A percentile compares a stretch with the other conserved stretches of the same genome.
Conservation (phyloP, 92 coral and sea anemone species). For the Paramuricea clavata region DNA sequence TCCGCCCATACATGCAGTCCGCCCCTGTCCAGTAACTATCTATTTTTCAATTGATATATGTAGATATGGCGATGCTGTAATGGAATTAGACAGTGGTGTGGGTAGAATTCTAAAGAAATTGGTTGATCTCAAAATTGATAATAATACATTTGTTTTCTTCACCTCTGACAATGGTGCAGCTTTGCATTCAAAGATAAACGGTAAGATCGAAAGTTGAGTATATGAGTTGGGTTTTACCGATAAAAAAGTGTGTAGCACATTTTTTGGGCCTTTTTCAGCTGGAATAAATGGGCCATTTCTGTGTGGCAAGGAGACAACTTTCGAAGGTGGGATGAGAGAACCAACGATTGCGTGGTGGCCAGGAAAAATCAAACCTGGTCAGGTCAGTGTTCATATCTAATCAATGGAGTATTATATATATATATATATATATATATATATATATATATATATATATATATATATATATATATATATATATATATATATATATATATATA, state of each 20-base stretch:
- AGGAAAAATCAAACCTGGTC: conserved; percentile 73
- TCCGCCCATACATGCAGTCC: too few species aligned
- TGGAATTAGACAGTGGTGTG: conserved; percentile 76
- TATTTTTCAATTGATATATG: not conserved
- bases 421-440: too few species aligned
- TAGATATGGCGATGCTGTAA: conserved; percentile 79
- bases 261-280: conserved; percentile 49
- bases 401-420: too few species aligned
- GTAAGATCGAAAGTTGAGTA: conserved; percentile 21
- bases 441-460: too few species aligned
- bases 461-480: too few species aligned
- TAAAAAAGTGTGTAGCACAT: too few species aligned
- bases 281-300: conserved; percentile 84
- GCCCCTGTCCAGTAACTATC: too few species aligned
- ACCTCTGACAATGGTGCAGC: conserved; percentile 83
- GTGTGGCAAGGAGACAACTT: conserved; percentile 83
- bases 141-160: conserved; percentile 79
- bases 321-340: conserved; percentile 84
- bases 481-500: too few species aligned
- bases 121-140: conserved; percentile 62
- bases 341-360: conserved; percentile 88
- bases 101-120: conserved; percentile 72
- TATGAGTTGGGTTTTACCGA: too few species aligned
- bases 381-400: conserved; percentile 68
- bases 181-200: conserved; percentile 39